Base-by-base conservation (phyloP, 1,140 invertebrate genomes). In the Argopecten irradians region DNA sequence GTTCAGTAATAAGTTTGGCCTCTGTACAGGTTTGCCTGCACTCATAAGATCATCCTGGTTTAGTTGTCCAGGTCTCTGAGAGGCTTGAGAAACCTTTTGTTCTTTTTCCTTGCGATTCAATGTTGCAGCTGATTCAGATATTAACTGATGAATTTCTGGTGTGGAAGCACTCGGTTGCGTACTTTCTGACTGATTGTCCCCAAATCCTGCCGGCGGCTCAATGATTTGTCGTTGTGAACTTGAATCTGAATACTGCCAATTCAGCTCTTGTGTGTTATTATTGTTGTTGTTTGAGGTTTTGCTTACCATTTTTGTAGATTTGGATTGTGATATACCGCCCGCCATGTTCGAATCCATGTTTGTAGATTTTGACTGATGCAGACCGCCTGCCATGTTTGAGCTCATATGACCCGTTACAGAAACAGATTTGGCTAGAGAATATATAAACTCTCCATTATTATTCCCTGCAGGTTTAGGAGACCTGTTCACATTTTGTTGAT, bases 1-100 rank as follows among this genome's bases (percentile, higher is more conserved):
- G 35, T 86, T 93, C 35, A 92, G 92, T 22, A 90, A 84, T 39
- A 90, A 90, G 33, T 83, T 83, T 22, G 89, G 89, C 85, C 85
- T 85, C 46, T 91, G 90, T 43, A 36, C 71, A 34, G 85, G 86
- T 86, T 28, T 71, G 7, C 55, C 22, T 71, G 22, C 55, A 46
- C 5, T 46, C n/a, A n/a, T n/a, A 28, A 71, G 2, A 28, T 71
- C 55, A 28, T 88, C 87, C n/a, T 39, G 32, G 35, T 87, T 39
- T 43, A 41, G 84, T 35, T 35, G 84, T 86, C 39, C 55, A n/a
- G 55, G 55, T 71, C 1, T 71, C 55, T 71, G 55, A 71, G 55
- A 28, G 28, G 55, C 55, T 71, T 71, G 55, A 71, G n/a, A 22
- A 28, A 71, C 28, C 55, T 71, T 8, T 71, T 71, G 55, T 71